Conservation (phyloP, 2,888 invertebrate genomes). For the Timandra comae region DNA sequence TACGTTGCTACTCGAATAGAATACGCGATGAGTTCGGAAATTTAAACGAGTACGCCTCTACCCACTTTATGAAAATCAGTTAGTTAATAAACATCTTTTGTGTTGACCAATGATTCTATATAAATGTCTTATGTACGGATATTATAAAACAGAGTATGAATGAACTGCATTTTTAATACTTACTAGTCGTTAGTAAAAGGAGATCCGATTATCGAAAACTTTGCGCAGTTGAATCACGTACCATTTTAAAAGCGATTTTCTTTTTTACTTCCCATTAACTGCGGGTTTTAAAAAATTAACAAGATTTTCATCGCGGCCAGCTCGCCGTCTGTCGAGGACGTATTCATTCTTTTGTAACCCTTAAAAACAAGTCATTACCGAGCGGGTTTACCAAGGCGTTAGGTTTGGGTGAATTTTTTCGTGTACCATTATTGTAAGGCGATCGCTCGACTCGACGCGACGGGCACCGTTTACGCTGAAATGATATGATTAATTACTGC, state of each 20-base stretch:
- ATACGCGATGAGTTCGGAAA: conserved; percentile 65
- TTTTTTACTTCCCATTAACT: conserved; percentile 58
- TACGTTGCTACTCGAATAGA: conserved; percentile 55
- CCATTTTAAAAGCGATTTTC: conserved; percentile 34
- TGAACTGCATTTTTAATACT: conserved; percentile 11
- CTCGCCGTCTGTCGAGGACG: conserved; percentile 67
- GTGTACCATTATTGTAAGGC: conserved; percentile 64
- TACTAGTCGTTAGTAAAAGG: too few relatives aligned
- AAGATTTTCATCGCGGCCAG: conserved; percentile 42
- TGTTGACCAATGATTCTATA: conserved; percentile 41
- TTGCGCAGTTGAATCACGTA: conserved; percentile 33
- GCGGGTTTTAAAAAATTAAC: conserved; percentile 63
- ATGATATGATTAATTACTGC: conserved; percentile 75
- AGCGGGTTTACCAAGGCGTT: conserved; percentile 66
- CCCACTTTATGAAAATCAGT: conserved; percentile 55
- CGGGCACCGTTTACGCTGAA: conserved; percentile 65
- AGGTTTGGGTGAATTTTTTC: conserved; percentile 62
- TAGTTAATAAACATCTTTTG: conserved; percentile 49
- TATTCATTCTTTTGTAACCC: conserved; percentile 72
- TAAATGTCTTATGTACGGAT: too few relatives aligned
- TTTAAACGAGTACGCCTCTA: conserved; percentile 46
- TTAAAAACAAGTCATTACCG: conserved; percentile 76
- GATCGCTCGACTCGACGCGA: conserved; percentile 55
- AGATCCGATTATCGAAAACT: conserved; percentile 21
- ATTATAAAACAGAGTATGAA: too few relatives aligned